Conservation (phyloP, 37 sponge, comb jelly and placozoan genomes). For the Beroe forskalii region DNA sequence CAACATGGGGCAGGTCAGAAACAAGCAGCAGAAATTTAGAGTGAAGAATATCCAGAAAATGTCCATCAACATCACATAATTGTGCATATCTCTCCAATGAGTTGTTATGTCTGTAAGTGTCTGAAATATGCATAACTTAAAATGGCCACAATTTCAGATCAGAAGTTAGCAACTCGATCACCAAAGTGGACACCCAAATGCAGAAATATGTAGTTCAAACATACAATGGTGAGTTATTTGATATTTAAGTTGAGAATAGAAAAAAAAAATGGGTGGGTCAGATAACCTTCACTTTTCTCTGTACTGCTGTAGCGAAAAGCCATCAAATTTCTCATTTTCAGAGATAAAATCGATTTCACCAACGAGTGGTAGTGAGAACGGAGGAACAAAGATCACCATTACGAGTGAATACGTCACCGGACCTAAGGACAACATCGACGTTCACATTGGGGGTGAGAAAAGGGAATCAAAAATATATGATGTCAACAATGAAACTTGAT, state of each 20-base stretch:
- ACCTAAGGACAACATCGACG: background rate
- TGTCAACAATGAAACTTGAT: no score
- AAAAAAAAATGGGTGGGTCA: background rate
- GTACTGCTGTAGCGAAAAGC: no score
- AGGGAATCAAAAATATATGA: no score
- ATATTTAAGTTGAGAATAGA: background rate
- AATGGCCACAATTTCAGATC: background rate
- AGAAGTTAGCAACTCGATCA: background rate
- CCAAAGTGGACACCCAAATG: constrained; percentile 26
- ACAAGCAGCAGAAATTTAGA: no score
- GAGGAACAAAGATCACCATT: constrained; percentile 48
- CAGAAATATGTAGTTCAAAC: constrained; percentile 46
- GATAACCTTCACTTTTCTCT: background rate
- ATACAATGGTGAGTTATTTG: constrained; percentile 35
- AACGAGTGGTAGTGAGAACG: background rate
- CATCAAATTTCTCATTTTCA: no score
- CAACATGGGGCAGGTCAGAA: constrained; percentile 41
- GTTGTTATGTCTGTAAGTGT: no score
- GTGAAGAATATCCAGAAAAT: no score
- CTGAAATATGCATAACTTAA: no score
- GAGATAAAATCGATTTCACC: constrained; percentile 3
- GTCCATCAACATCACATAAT: no score
- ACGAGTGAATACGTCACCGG: constrained; percentile 41
- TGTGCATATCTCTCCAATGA: no score
- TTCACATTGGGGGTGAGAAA: constrained; percentile 8